Percentiles rank a stretch among this genome's conserved stretches.
Conservation (phyloP, 2,888 invertebrate species). For the Dorcus parallelipipedus region DNA sequence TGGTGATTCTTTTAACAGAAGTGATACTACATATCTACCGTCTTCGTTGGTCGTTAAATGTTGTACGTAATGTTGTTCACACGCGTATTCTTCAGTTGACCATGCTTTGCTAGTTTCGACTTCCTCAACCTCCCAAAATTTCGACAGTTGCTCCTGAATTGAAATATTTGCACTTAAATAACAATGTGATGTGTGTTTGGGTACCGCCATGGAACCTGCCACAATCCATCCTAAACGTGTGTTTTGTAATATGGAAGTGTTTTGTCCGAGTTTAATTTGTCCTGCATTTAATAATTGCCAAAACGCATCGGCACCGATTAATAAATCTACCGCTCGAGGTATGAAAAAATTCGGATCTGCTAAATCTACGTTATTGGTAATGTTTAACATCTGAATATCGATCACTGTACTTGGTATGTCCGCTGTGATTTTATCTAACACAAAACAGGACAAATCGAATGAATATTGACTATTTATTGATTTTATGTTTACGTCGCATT, state of each 20-base stretch:
- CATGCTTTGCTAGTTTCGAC: background rate
- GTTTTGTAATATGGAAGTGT: background rate
- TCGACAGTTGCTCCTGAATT: background rate
- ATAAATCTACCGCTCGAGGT: background rate
- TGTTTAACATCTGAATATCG: background rate
- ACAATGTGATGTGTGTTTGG: background rate
- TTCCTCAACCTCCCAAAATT: conserved; percentile 8
- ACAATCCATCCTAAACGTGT: conserved; percentile 1
- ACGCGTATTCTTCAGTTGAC: background rate
- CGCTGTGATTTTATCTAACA: too few species aligned
- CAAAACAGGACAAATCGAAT: too few species aligned
- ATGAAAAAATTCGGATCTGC: conserved; percentile 6
- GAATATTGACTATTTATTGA: too few species aligned
- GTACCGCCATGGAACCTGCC: background rate
- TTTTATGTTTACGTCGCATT: background rate
- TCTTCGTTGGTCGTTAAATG: background rate
- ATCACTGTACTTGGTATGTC: too few species aligned
- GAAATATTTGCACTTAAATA: background rate
- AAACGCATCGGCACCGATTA: conserved; percentile 2
- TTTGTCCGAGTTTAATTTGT: background rate
- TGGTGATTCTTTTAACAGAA: background rate
- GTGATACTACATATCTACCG: background rate
- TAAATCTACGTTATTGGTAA: background rate
- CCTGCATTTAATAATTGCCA: background rate
- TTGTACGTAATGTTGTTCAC: background rate